These are phyloP conservation scores for Adela reaumurella DNA, from an alignment of 2,888 invertebrate species.

Conservation along the genomic window DNA sequence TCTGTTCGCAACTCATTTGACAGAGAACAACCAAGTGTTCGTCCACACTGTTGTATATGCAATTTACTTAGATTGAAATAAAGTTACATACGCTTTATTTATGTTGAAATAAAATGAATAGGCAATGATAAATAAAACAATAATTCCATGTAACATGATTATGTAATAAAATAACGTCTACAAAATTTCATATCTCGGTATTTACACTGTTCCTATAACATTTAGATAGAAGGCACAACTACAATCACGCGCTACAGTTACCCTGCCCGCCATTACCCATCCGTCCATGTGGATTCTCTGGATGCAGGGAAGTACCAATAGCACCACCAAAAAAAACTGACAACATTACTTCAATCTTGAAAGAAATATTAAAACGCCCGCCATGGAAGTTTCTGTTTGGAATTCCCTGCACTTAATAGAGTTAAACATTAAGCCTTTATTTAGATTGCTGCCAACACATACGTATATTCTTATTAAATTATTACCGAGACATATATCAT, in stretches of 20 bases:
- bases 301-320: no score
- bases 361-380: no score
- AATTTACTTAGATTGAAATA: slow-evolving; percentile 66
- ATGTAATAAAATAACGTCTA: slow-evolving; percentile 50
- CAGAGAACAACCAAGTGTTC: slow-evolving; percentile 62
- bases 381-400: no score
- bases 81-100: no score
- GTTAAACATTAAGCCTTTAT: no score
- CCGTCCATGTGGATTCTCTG: no score
- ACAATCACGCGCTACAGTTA: not conserved
- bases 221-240: slow-evolving; percentile 38
- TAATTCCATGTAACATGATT: slow-evolving; percentile 30
- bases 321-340: no score
- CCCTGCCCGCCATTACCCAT: not conserved
- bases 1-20: slow-evolving; percentile 54
- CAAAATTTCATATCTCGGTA: slow-evolving; percentile 47
- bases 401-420: no score
- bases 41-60: slow-evolving; percentile 64
- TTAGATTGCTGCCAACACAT: no score
- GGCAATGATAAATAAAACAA: slow-evolving; percentile 17
- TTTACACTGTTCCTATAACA: slow-evolving; percentile 51
- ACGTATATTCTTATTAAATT: no score
- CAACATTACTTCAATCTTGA: no score
- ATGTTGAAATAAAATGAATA: not conserved
- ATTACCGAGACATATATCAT: no score